phyloP scores from a whole-genome alignment of 2,888 invertebrate species.

The Euplagia quadripunctaria region DNA sequence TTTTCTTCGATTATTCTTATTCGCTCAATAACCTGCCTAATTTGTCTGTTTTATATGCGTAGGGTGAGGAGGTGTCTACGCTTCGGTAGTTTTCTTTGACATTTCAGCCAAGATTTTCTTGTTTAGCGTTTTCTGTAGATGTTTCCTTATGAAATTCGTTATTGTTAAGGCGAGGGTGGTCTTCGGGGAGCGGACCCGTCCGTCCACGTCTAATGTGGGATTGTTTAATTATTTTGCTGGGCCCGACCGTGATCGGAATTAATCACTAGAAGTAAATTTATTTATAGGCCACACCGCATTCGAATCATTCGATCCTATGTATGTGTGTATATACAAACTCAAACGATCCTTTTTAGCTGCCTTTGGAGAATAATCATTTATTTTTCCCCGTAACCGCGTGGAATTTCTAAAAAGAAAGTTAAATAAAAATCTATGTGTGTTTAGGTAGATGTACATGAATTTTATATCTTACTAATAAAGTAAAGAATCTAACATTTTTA shows the following conservation, averaged over 20 bases:
- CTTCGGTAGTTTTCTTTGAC: constrained; percentile 56
- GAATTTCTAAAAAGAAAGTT: too few relatives aligned
- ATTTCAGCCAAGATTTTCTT: constrained; percentile 58
- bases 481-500: too few relatives aligned
- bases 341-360: constrained; percentile 17
- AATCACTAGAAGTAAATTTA: constrained; percentile 72
- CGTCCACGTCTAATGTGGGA: constrained; percentile 70
- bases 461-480: too few relatives aligned
- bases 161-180: constrained; percentile 64
- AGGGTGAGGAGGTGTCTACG: constrained; percentile 41
- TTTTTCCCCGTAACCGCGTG: background rate
- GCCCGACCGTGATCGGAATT: constrained; percentile 79
- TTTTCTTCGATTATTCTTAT: background rate
- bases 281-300: constrained; percentile 59
- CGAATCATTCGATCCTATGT: constrained; percentile 36
- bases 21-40: constrained; percentile 38
- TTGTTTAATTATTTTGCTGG: constrained; percentile 84
- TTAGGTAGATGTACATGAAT: too few relatives aligned
- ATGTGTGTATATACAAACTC: constrained; percentile 43
- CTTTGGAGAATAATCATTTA: constrained; percentile 29
- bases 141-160: constrained; percentile 73
- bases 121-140: constrained; percentile 56
- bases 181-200: constrained; percentile 67
- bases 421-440: too few relatives aligned
- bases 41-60: constrained; percentile 45